phyloP scores from a whole-genome alignment of 2,797 vertebrate genomes.

The Phaenicophaeus curvirostris region DNA sequence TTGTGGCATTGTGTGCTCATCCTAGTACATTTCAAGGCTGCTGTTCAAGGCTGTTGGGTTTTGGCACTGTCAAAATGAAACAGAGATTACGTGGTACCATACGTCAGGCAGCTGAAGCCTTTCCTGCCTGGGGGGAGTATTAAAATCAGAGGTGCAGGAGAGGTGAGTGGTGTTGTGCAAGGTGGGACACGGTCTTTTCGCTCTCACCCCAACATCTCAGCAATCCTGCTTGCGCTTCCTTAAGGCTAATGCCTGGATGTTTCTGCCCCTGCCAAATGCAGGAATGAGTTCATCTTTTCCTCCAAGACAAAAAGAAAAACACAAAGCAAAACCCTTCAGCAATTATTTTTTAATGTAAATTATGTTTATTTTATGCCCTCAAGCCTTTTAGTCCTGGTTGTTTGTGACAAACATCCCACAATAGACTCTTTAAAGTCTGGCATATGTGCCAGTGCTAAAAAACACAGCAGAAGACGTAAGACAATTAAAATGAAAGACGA shows the following conservation, averaged over 20 bases:
- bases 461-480: constrained; percentile 6
- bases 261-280: neutral
- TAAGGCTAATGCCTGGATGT: neutral
- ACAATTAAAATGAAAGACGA: constrained; percentile 64
- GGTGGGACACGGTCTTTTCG: neutral
- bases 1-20: constrained; percentile 18
- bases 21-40: constrained; percentile 36
- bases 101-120: constrained; percentile 57
- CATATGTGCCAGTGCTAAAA: constrained; percentile 51
- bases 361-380: constrained; percentile 71
- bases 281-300: neutral
- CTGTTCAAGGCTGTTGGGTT: constrained; percentile 44
- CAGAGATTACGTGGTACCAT: constrained; percentile 38
- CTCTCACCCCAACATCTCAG: neutral
- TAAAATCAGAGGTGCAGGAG: neutral
- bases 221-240: neutral
- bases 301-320: neutral
- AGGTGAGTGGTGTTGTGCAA: neutral
- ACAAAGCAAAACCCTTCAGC: neutral
- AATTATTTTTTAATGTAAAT: constrained; percentile 71
- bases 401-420: constrained; percentile 69
- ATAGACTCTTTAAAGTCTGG: constrained; percentile 68
- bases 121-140: neutral
- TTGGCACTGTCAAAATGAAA: constrained; percentile 45
- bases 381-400: constrained; percentile 63